phyloP scores from a whole-genome alignment of 2,888 invertebrate species.

The Coecobrya sp. region DNA sequence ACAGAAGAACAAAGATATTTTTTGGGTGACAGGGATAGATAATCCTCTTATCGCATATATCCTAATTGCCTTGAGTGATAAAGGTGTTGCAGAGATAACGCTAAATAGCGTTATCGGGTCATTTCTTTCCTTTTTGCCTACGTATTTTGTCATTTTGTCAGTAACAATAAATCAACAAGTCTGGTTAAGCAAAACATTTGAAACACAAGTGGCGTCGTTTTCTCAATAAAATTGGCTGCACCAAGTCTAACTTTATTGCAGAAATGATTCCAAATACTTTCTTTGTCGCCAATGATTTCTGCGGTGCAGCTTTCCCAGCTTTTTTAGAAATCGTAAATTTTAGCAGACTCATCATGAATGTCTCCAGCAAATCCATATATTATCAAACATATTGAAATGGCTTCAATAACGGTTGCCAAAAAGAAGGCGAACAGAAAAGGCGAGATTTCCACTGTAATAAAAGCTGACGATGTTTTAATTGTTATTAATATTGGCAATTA shows the following conservation, averaged over 20 bases:
- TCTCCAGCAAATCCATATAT: not conserved
- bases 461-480: too few species aligned
- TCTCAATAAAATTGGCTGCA: not conserved
- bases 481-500: too few species aligned
- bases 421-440: not conserved
- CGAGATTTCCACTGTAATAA: not conserved
- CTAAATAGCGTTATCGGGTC: too few species aligned
- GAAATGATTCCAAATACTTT: not conserved
- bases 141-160: too few species aligned
- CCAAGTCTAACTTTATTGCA: not conserved
- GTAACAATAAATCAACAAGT: not conserved
- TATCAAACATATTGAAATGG: not conserved
- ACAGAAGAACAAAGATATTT: too few species aligned
- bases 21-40: too few species aligned
- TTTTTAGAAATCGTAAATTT: not conserved
- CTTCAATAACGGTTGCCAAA: not conserved
- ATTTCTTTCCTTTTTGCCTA: too few species aligned
- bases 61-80: too few species aligned
- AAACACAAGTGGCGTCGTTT: not conserved
- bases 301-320: not conserved
- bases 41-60: too few species aligned
- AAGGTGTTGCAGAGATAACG: too few species aligned
- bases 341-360: not conserved
- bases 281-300: not conserved
- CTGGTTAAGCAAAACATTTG: not conserved